A percentile compares a stretch with the other conserved stretches of the same genome.
Evolutionary conservation across 2,113 vertebrate species (phyloP).

Genomic region (Calidris pugnax): DNA sequence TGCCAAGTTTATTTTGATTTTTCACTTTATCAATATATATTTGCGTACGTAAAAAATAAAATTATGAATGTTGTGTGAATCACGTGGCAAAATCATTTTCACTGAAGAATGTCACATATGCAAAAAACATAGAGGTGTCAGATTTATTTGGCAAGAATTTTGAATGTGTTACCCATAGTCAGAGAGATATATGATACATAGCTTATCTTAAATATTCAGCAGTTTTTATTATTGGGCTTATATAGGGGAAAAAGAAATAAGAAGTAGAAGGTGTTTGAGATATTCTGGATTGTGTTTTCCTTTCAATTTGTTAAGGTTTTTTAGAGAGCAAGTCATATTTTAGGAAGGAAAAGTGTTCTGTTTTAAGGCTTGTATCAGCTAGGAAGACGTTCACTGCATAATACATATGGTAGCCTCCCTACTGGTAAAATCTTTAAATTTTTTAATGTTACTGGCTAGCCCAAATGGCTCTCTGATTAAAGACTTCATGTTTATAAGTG

Average conservation of each 20-base stretch:
- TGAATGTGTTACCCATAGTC: neutral
- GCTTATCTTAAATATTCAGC: neutral
- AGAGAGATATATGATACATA: neutral
- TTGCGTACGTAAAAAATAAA: neutral
- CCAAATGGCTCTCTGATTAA: neutral
- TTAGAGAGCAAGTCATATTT: neutral
- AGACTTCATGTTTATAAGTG: neutral
- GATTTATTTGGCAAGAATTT: neutral
- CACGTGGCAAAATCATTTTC: neutral
- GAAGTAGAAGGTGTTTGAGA: neutral
- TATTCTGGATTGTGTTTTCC: neutral
- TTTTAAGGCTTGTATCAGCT: neutral
- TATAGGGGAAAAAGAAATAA: neutral
- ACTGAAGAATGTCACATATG: neutral
- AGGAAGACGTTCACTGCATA: neutral
- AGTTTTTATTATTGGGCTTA: neutral
- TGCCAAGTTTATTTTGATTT: neutral
- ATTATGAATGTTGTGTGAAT: neutral
- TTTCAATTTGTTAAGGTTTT: neutral
- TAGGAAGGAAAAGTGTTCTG: neutral
- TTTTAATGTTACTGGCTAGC: neutral
- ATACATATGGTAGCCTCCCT: neutral
- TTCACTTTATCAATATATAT: neutral
- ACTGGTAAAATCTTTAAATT: neutral
- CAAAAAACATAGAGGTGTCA: neutral